Conservation (phyloP, 2,113 vertebrate genomes). For the Blennius ocellaris region DNA sequence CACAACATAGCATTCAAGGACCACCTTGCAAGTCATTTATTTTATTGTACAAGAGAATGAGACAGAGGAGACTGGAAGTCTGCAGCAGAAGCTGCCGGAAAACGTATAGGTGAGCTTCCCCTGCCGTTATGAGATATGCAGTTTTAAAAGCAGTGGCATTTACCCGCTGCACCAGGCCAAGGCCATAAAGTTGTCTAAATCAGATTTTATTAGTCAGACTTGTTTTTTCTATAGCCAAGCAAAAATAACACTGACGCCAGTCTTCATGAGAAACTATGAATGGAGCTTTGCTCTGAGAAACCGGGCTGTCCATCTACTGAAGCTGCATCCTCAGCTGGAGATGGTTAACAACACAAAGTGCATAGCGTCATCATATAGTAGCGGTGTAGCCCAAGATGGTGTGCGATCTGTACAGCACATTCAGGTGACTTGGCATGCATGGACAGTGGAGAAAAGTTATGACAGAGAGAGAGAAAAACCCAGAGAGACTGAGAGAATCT, state of each 20-base stretch:
- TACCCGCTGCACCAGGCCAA: constrained; percentile 28
- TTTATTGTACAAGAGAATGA: background rate
- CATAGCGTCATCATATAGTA: background rate
- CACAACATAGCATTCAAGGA: background rate
- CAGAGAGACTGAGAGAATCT: too few species aligned
- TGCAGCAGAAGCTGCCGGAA: background rate
- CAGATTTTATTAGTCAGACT: constrained; percentile 55
- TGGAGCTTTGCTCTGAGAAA: constrained; percentile 53
- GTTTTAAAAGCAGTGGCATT: constrained; percentile 48
- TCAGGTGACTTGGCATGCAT: too few species aligned
- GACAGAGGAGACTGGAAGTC: constrained; percentile 5
- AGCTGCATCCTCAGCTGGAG: constrained; percentile 8
- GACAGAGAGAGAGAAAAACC: too few species aligned
- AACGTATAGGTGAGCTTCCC: constrained; percentile 14
- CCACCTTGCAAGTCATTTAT: background rate
- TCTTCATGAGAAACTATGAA: constrained; percentile 48
- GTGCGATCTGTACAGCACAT: too few species aligned
- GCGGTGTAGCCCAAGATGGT: too few species aligned
- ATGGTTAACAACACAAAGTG: background rate
- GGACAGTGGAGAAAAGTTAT: too few species aligned
- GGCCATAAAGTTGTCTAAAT: constrained; percentile 57
- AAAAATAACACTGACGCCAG: constrained; percentile 59
- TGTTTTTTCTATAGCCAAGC: constrained; percentile 44
- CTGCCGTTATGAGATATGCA: constrained; percentile 34
- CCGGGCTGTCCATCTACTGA: constrained; percentile 19